A percentile compares a stretch with the other conserved stretches of the same genome.
These are phyloP conservation scores for Aporophyla nigra DNA, from an alignment of 2,888 invertebrate genomes.

Conservation along the genomic window DNA sequence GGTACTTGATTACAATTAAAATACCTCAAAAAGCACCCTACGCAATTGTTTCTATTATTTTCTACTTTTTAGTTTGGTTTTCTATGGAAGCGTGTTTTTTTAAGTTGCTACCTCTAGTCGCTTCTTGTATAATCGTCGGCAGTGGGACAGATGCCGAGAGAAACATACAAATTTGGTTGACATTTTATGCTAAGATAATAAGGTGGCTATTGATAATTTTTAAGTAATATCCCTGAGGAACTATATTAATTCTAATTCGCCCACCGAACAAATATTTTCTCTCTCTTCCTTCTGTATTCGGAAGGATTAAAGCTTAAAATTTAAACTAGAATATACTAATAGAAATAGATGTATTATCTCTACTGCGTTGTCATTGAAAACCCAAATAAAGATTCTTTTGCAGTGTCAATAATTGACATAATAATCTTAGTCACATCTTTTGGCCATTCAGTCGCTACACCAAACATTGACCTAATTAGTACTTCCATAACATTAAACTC, in stretches of 20 bases:
- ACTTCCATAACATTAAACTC: constrained; percentile 84
- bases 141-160: too few species aligned
- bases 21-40: too few species aligned
- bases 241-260: background rate
- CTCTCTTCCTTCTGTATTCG: background rate
- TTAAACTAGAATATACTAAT: background rate
- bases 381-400: constrained; percentile 71
- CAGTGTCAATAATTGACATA: constrained; percentile 76
- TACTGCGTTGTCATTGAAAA: constrained; percentile 36
- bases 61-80: too few species aligned
- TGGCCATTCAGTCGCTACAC: constrained; percentile 68
- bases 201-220: background rate
- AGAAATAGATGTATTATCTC: too few species aligned
- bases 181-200: background rate
- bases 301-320: background rate
- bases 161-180: too few species aligned
- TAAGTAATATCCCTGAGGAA: background rate
- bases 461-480: constrained; percentile 80
- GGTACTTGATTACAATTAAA: too few species aligned
- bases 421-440: constrained; percentile 77
- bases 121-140: too few species aligned
- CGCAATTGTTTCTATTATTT: too few species aligned
- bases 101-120: too few species aligned
- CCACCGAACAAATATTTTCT: background rate
- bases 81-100: too few species aligned